Percentiles rank a stretch among this genome's conserved stretches.
phyloP scores from a whole-genome alignment of 2,113 vertebrate genomes.

The Burhinus bistriatus region DNA sequence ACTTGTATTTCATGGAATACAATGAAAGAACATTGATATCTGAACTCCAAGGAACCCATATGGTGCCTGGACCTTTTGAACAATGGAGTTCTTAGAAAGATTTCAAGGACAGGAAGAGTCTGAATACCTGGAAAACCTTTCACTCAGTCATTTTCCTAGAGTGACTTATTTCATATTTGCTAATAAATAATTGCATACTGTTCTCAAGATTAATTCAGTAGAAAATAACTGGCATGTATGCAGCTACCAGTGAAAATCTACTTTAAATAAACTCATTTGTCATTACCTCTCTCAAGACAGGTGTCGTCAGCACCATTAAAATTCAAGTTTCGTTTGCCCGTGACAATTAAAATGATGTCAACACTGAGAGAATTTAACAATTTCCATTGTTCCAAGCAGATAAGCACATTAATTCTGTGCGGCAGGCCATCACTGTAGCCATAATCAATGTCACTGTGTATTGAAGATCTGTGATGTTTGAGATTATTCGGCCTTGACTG shows the following conservation, averaged over 20 bases:
- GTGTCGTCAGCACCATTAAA: conserved; percentile 11
- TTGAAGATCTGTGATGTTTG: conserved; percentile 38
- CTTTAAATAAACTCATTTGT: conserved; percentile 1
- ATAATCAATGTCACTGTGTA: conserved; percentile 37
- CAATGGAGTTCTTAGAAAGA: neutral
- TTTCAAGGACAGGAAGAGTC: neutral
- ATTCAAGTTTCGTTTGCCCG: conserved; percentile 21
- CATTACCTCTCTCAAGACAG: conserved; percentile 8
- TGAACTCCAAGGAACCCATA: neutral
- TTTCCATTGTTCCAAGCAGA: conserved; percentile 47
- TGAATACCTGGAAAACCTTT: neutral
- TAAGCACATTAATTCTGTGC: conserved; percentile 36
- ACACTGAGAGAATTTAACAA: neutral
- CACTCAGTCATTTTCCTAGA: neutral
- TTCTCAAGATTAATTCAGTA: neutral
- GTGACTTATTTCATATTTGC: neutral
- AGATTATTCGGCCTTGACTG: conserved; percentile 57
- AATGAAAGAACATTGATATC: neutral
- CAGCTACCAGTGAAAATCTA: conserved; percentile 5
- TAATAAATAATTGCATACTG: neutral
- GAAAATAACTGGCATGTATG: neutral
- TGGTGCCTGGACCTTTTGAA: neutral
- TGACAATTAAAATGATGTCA: conserved; percentile 24
- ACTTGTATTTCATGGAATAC: neutral
- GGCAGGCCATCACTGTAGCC: neutral